Base-by-base conservation (phyloP, 1,140 invertebrate genomes). In the Antheraea mylitta region DNA sequence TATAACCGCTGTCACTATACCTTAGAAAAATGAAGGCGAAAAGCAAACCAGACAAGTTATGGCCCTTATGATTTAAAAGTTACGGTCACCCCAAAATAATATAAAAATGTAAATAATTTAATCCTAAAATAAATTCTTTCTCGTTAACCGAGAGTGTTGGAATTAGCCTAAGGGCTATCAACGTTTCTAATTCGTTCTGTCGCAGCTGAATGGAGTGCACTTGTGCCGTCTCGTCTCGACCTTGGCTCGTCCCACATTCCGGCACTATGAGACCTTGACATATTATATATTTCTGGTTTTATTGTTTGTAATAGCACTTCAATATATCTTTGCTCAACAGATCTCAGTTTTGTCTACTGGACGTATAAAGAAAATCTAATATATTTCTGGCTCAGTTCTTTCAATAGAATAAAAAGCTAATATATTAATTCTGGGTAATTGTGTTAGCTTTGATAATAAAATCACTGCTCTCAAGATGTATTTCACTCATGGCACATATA, bases 101-200 rank as follows among this genome's bases (percentile, higher is more conserved):
- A 53, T n/a, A 53, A 53, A 53, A 53, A 53, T 53, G 16, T 13
- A 53, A n/a, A 1, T 53, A 10, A 53, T 53, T 13, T n/a, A 13
- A 53, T 53, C 45, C 16, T 53, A 53, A 53, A 53, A 53, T 42
- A 65, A 65, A 45, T 42, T 45, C 36, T 37, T 19, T 18, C n/a
- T 18, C 37, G 64, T 48, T 65, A 66, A 18, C 48, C 8, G 30
- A 69, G 48, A 53, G 16, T 13, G 45, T 36, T 36, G 59, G 59
- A 72, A 75, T 72, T 70, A 70, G 70, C 63, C 70, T 66, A 70
- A 75, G 68, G 67, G 66, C 38, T 63, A 61, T 68, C 59, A 66
- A 62, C 66, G 18, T 58, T 63, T 22, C 59, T 70, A 70, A 73
- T 67, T 67, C 58, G 58, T 69, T 62, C 67, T 70, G 68, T 64